Conservation (phyloP, 1,140 invertebrate species). For the Leptonema lineaticorne region DNA sequence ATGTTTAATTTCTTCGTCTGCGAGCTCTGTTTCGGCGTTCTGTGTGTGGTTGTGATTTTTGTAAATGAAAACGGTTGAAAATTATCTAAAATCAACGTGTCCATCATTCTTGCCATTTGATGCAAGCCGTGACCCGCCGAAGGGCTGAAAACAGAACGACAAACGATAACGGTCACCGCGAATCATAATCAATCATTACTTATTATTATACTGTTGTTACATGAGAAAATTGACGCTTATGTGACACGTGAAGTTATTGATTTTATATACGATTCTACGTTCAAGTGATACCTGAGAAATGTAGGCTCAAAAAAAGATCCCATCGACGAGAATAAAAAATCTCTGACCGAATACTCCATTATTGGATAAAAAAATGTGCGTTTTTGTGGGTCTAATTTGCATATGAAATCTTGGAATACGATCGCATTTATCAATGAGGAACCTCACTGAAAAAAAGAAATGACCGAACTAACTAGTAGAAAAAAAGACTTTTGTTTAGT, state of each 20-base stretch:
- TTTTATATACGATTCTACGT: neutral
- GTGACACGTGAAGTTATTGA: neutral
- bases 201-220: neutral
- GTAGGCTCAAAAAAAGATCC: slow-evolving; percentile 6
- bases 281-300: slow-evolving; percentile 17
- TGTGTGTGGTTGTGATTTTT: slow-evolving; percentile 58
- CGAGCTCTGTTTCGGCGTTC: slow-evolving; percentile 38
- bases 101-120: slow-evolving; percentile 72
- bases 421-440: slow-evolving; percentile 3
- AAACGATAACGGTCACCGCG: too few relatives aligned
- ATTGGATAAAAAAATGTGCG: neutral
- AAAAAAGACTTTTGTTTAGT: slow-evolving; percentile 5
- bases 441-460: neutral
- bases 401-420: slow-evolving; percentile 9
- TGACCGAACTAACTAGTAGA: too few relatives aligned
- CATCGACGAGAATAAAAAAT: slow-evolving; percentile 14
- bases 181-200: neutral
- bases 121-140: slow-evolving; percentile 58
- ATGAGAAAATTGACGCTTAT: neutral
- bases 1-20: slow-evolving; percentile 51
- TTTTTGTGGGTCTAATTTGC: neutral
- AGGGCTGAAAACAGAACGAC: slow-evolving; percentile 45
- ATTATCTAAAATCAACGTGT: slow-evolving; percentile 65
- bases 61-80: slow-evolving; percentile 63
- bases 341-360: slow-evolving; percentile 15